These are phyloP conservation scores for Geopemphigus sp. DNA, from an alignment of 1,140 invertebrate species.

Conservation along the genomic window DNA sequence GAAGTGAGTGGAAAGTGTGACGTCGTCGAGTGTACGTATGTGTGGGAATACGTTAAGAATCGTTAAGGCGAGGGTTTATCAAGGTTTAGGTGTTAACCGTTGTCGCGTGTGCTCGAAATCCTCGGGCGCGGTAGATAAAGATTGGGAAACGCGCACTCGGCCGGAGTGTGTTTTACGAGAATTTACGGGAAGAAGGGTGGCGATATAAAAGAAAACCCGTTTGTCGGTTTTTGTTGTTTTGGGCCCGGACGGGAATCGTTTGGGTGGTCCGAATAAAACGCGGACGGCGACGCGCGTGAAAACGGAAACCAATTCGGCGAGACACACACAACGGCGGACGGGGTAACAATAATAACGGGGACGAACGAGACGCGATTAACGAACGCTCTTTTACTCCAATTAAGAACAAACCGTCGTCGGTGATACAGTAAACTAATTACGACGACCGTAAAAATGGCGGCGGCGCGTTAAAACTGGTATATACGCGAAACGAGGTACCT, in stretches of 20 bases:
- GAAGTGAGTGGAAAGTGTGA: neutral
- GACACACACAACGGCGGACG: neutral
- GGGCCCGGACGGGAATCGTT: too few relatives aligned
- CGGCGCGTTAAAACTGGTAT: neutral
- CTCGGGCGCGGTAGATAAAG: neutral
- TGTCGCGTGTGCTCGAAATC: neutral
- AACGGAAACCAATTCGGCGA: too few relatives aligned
- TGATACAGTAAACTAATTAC: constrained; percentile 32
- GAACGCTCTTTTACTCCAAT: constrained; percentile 1
- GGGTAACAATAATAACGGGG: neutral
- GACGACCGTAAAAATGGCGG: neutral
- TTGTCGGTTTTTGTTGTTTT: too few relatives aligned
- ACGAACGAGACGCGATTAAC: neutral
- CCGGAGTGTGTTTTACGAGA: neutral
- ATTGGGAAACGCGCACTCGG: neutral
- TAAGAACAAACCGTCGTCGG: constrained; percentile 14
- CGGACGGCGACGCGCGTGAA: too few relatives aligned
- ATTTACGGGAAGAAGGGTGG: neutral
- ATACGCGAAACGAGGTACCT: neutral
- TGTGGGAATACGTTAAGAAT: neutral
- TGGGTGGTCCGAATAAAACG: too few relatives aligned
- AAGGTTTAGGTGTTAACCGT: neutral
- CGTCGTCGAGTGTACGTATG: too few relatives aligned
- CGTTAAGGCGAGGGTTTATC: neutral
- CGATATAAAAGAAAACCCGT: too few relatives aligned